Evolutionary conservation across 2,888 invertebrate genomes (phyloP).

Genomic region (Morpho achilles): DNA sequence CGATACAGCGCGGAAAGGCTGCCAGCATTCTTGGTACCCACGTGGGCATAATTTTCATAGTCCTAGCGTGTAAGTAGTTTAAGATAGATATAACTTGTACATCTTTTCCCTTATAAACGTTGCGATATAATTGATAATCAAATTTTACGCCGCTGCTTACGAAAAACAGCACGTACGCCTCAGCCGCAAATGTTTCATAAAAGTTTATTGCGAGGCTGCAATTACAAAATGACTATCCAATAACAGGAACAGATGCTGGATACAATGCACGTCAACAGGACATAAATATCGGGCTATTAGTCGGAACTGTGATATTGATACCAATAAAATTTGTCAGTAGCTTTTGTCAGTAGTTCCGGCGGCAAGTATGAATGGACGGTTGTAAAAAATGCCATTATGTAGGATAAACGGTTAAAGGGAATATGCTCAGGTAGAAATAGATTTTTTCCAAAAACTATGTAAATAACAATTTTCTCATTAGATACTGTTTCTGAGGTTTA

Average conservation of each 20-base stretch:
- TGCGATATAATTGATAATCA: neutral
- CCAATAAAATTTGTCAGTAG: conserved; percentile 57
- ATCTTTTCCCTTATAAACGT: neutral
- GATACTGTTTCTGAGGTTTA: no score
- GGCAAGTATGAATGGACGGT: conserved; percentile 48
- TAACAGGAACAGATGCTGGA: conserved; percentile 24
- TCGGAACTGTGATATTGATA: conserved; percentile 74
- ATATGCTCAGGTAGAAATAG: conserved; percentile 65
- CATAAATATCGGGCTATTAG: conserved; percentile 70
- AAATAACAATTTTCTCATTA: neutral
- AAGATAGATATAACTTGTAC: no score
- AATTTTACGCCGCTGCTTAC: neutral
- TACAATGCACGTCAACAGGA: conserved; percentile 61
- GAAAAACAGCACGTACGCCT: neutral
- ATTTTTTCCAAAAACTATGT: neutral
- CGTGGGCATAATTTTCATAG: no score
- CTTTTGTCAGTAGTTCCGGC: conserved; percentile 71
- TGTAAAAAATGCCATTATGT: conserved; percentile 44
- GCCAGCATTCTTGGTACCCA: no score
- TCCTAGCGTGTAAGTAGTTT: no score
- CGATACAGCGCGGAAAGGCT: no score
- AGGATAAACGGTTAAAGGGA: conserved; percentile 52
- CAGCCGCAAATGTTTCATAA: conserved; percentile 9
- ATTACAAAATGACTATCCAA: conserved; percentile 25
- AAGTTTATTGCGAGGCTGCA: conserved; percentile 20